Percentiles rank a stretch among this genome's conserved stretches.
These are phyloP conservation scores for Microctenopoma stevenorrisi DNA, from an alignment of 2,797 vertebrate species.

Conservation along the genomic window DNA sequence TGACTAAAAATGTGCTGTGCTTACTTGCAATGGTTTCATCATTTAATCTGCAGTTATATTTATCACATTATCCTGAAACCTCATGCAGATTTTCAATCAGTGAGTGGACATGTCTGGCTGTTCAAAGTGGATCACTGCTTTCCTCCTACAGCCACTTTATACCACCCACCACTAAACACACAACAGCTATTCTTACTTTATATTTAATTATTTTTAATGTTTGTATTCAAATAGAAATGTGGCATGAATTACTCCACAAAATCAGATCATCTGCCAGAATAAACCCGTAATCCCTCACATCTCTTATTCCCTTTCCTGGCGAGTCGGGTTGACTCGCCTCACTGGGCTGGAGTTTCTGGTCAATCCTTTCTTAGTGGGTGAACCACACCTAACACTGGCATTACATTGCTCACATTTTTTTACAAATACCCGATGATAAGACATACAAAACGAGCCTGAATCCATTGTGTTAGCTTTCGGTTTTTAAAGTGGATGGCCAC, in stretches of 20 bases:
- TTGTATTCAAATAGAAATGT: constrained; percentile 11
- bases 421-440: no score
- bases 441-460: no score
- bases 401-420: no score
- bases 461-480: no score
- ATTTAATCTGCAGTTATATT: no score
- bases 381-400: no score
- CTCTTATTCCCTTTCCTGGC: no score
- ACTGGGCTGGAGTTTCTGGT: no score
- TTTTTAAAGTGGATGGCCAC: neutral
- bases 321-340: no score
- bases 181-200: constrained; percentile 5
- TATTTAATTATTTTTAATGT: constrained; percentile 4
- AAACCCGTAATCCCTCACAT: neutral
- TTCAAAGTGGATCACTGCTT: constrained; percentile 1
- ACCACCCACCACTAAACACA: constrained; percentile 12
- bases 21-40: no score
- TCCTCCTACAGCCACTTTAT: constrained; percentile 8
- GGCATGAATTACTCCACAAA: constrained; percentile 4
- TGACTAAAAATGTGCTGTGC: no score
- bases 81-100: constrained; percentile 2
- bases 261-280: neutral
- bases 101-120: neutral
- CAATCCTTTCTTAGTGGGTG: no score
- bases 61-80: neutral